Conservation (phyloP, 1,140 invertebrate genomes). For the Hydropsyche tenuis region DNA sequence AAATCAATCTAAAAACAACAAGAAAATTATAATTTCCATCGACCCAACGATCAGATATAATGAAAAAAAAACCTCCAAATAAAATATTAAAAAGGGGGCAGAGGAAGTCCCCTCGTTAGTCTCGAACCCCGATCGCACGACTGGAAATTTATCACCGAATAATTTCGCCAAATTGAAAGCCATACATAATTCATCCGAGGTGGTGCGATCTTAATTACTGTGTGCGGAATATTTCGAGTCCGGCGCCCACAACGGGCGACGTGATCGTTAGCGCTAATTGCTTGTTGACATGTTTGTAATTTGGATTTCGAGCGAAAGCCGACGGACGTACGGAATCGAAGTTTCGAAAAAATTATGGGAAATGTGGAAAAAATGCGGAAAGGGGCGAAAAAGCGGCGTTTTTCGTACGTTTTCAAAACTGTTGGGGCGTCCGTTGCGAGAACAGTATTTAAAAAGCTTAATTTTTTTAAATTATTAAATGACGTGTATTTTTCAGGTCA, state of each 20-base stretch:
- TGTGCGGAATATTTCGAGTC: constrained; percentile 30
- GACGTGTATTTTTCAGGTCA: no score
- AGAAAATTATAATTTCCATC: neutral
- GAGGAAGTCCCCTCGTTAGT: constrained; percentile 25
- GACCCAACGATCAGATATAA: neutral
- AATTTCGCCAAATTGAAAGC: constrained; percentile 41
- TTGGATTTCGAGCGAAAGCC: constrained; percentile 32
- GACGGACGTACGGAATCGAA: constrained; percentile 15
- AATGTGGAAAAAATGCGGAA: neutral
- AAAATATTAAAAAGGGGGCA: neutral
- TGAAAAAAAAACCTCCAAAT: no score
- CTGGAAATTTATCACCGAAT: constrained; percentile 35
- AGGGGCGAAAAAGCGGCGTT: no score
- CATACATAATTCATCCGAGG: constrained; percentile 42
- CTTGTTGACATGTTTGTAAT: constrained; percentile 47
- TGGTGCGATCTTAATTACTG: constrained; percentile 40
- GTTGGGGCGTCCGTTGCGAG: no score
- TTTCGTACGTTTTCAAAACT: no score
- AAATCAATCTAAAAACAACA: neutral
- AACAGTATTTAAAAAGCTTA: no score
- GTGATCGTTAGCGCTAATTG: constrained; percentile 46
- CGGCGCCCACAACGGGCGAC: constrained; percentile 22
- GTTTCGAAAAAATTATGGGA: neutral
- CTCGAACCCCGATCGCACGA: neutral
- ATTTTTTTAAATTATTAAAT: no score